These are phyloP conservation scores for Xestia c-nigrum DNA, from an alignment of 2,888 invertebrate genomes.

Conservation along the genomic window DNA sequence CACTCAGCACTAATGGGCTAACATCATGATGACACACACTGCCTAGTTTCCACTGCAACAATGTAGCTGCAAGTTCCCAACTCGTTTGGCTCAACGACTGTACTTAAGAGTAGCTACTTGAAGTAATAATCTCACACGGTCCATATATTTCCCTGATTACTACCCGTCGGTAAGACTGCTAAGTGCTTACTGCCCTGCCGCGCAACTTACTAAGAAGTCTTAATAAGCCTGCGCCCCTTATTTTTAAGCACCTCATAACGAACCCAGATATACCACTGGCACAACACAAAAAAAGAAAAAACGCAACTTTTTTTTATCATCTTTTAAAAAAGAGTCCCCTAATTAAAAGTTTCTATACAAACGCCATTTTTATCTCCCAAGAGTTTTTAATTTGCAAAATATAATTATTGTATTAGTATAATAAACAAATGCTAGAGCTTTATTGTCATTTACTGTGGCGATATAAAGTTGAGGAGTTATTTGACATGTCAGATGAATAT, in stretches of 20 bases:
- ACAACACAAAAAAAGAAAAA: slow-evolving; percentile 26
- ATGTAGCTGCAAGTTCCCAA: slow-evolving; percentile 24
- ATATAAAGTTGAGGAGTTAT: slow-evolving; percentile 28
- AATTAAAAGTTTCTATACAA: slow-evolving; percentile 62
- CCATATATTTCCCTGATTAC: slow-evolving; percentile 44
- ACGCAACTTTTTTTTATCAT: slow-evolving; percentile 54
- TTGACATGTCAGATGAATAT: slow-evolving; percentile 8
- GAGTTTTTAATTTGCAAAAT: slow-evolving; percentile 51
- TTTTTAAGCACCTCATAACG: slow-evolving; percentile 56
- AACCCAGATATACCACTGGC: slow-evolving; percentile 20
- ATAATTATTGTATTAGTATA: slow-evolving; percentile 25
- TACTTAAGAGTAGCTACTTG: slow-evolving; percentile 13
- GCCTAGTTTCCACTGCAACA: slow-evolving; percentile 29
- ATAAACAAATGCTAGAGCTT: slow-evolving; percentile 5
- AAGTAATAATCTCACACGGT: slow-evolving; percentile 16
- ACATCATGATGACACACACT: slow-evolving; percentile 47
- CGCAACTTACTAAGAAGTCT: slow-evolving; percentile 36
- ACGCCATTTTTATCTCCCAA: slow-evolving; percentile 41
- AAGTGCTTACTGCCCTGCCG: slow-evolving; percentile 11
- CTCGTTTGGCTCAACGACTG: slow-evolving; percentile 38
- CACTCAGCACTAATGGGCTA: slow-evolving; percentile 35
- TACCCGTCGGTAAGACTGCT: slow-evolving; percentile 3
- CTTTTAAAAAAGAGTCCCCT: slow-evolving; percentile 49
- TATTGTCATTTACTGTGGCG: slow-evolving; percentile 1
- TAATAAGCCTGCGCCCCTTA: slow-evolving; percentile 49